Evolutionary conservation across 2,888 invertebrate species (phyloP), one percentile per base, ranked within the genome.

Genomic region (Meteorus cinctellus): DNA sequence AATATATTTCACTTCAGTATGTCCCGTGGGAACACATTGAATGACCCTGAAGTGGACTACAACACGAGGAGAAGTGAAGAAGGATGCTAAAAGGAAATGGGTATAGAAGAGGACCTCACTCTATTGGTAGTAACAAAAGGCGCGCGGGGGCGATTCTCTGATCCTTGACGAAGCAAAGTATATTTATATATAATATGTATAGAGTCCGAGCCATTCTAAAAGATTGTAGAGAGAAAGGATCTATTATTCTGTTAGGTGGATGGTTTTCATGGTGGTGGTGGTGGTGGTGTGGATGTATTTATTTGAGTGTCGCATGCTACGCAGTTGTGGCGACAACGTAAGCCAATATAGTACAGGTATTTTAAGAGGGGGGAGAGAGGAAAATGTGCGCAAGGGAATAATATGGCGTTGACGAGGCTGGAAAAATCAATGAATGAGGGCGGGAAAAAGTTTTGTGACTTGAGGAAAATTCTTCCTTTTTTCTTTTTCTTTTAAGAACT

Each of bases 21-120:
- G 78, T 81, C 81, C 81, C 81, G 81, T 81, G 81, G 80, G 81
- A 81, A 81, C 77, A 77, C 14, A 34, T 65, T 16, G 74, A 75
- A 79, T 79, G 81, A 81, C 81, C 81, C 81, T 81, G 81, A 80
- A 59, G 71, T 71, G 75, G 71, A 24, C 12, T 48, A 24, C 36
- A 24, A 14, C 48, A 36, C 31, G 51, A 12, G 12, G 29, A 34
- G 36, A 48, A 31, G 51, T 70, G 78, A 81, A 76, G 73, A 78
- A 79, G 80, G 80, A 81, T 77, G 82, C 78, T 70, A 55, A 68
- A 74, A 34, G 34, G 16, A 48, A 66, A 24, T 24, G 24, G 24
- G 24, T 14, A n/a, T 4, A 24, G 19, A 19, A 55, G 19, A 55
- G 19, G 36, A 63, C 24, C 66, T 24, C 24, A 24, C 24, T 24